A percentile compares a stretch with the other conserved stretches of the same genome.
Evolutionary conservation across 2,888 invertebrate species (phyloP).

Genomic region (Yponomeuta malinellus): DNA sequence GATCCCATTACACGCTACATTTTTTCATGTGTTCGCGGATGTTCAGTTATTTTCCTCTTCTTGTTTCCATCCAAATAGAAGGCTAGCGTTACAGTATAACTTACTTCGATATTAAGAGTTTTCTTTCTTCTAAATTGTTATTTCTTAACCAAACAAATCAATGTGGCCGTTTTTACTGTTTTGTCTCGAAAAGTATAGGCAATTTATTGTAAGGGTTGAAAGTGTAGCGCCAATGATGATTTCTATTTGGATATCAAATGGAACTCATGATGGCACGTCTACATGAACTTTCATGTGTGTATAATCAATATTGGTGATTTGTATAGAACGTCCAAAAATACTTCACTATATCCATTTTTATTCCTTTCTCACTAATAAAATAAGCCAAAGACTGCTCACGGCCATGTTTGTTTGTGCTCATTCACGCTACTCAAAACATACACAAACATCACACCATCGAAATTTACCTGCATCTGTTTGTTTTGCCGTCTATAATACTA

Average conservation of each 20-base stretch:
- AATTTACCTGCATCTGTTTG: slow-evolving; percentile 63
- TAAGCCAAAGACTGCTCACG: neutral
- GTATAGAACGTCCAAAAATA: neutral
- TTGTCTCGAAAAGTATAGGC: no score
- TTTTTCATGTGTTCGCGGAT: no score
- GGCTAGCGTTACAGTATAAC: no score
- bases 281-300: neutral
- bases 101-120: no score
- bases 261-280: slow-evolving; percentile 5
- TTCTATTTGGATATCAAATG: neutral
- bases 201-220: neutral
- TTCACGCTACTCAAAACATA: slow-evolving; percentile 17
- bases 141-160: neutral
- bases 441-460: slow-evolving; percentile 69
- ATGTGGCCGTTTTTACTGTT: neutral
- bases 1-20: no score
- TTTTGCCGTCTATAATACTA: slow-evolving; percentile 31
- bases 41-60: no score
- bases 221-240: neutral
- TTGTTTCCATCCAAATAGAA: no score
- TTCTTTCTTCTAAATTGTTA: no score
- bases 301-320: neutral
- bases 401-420: slow-evolving; percentile 21
- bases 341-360: neutral
- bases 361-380: slow-evolving; percentile 4